These are phyloP conservation scores for Sogatella furcifera DNA, from an alignment of 1,140 invertebrate species.

Conservation along the genomic window DNA sequence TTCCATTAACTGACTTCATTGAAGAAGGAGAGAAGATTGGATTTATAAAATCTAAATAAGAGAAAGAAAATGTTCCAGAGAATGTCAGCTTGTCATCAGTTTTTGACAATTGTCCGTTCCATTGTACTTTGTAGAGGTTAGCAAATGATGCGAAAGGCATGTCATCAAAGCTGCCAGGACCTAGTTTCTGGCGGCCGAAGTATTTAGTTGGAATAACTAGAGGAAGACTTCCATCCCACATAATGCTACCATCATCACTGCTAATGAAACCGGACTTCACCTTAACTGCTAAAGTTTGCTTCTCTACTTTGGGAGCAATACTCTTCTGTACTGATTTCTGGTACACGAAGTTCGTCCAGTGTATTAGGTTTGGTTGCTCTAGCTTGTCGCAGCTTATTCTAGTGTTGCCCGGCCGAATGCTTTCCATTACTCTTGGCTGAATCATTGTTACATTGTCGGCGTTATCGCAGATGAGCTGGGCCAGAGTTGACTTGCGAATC, in stretches of 20 bases:
- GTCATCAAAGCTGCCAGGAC: too few species aligned
- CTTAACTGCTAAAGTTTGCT: not conserved
- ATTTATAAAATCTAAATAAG: not conserved
- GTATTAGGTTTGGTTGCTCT: slow-evolving; percentile 39
- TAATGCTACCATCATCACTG: not conserved
- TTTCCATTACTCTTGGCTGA: slow-evolving; percentile 67
- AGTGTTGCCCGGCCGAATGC: slow-evolving; percentile 43
- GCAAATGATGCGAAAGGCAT: too few species aligned
- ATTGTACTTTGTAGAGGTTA: not conserved
- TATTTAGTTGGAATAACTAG: not conserved
- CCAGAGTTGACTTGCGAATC: slow-evolving; percentile 72
- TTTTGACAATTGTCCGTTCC: not conserved
- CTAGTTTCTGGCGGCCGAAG: too few species aligned
- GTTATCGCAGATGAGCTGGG: slow-evolving; percentile 83
- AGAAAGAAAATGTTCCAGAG: slow-evolving; percentile 1
- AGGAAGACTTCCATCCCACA: slow-evolving; percentile 8
- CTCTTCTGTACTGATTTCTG: not conserved
- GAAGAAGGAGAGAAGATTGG: not conserved
- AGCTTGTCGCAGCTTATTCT: slow-evolving; percentile 48
- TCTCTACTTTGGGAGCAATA: not conserved
- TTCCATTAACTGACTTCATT: slow-evolving; percentile 2
- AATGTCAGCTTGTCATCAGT: not conserved
- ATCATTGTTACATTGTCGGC: slow-evolving; percentile 58
- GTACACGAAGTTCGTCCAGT: not conserved
- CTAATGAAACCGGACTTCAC: not conserved